Evolutionary conservation across 1,140 invertebrate species (phyloP).

Genomic region (Manduca sexta): DNA sequence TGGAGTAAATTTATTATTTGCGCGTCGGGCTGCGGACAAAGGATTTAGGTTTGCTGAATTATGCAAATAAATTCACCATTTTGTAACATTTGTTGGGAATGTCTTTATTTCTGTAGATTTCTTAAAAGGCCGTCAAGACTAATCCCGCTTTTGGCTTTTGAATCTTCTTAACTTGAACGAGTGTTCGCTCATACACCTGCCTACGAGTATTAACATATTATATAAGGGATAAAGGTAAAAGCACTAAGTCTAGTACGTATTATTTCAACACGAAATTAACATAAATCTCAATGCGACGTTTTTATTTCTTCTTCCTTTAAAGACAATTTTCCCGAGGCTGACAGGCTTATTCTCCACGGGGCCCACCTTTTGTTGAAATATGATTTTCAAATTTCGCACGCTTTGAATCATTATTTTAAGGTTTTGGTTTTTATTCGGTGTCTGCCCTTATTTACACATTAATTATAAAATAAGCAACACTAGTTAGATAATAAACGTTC

Average conservation of each 20-base stretch:
- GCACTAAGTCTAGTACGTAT: conserved; percentile 16
- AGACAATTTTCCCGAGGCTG: conserved; percentile 12
- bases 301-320: conserved; percentile 14
- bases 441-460: too few relatives aligned
- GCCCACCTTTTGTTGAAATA: too few relatives aligned
- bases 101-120: conserved; percentile 67
- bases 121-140: conserved; percentile 58
- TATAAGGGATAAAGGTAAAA: conserved; percentile 23
- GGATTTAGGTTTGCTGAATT: conserved; percentile 67
- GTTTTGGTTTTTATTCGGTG: too few relatives aligned
- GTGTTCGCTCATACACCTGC: conserved; percentile 30
- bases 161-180: conserved; percentile 46
- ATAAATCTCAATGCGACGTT: conserved; percentile 17
- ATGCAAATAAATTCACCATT: conserved; percentile 71
- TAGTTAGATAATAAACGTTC: too few relatives aligned
- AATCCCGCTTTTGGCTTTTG: conserved; percentile 53
- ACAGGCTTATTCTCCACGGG: background rate
- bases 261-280: conserved; percentile 19
- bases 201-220: conserved; percentile 24
- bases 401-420: too few relatives aligned
- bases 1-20: conserved; percentile 69
- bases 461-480: too few relatives aligned
- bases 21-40: conserved; percentile 58
- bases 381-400: too few relatives aligned
- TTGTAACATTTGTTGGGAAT: conserved; percentile 70